Evolutionary conservation across 2,888 invertebrate species (phyloP), one percentile per base, ranked within the genome.

Genomic region (Aphodius sticticus): DNA sequence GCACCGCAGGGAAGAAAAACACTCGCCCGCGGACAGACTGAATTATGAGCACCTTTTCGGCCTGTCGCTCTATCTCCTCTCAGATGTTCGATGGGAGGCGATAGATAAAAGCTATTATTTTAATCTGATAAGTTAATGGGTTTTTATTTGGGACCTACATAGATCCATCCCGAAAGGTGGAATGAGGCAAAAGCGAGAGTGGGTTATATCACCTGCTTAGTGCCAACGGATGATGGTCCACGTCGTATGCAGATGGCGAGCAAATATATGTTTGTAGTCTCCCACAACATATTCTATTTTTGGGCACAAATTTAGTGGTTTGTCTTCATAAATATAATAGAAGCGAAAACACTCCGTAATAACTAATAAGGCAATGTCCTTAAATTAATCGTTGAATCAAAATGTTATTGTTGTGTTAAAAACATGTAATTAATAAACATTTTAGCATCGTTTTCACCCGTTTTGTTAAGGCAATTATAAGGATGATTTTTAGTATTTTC

Each of bases 61-160:
- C 53, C 53, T 53, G 9, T 53, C 53, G 26, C 3, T 26, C 26
- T 26, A 26, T 53, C 53, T 9, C 53, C 53, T 53, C 53, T 53
- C 53, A 53, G 9, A 53, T 53, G 53, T 53, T 53, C 53, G 53
- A 53, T 53, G 53, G 53, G 7, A 9, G 12, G 53, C 38, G 76
- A 70, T 77, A 77, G 79, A 80, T 80, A 80, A 78, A 80, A 76
- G 75, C 76, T 76, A 80, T 80, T 80, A 80, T 78, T 37, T 71
- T 75, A 37, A 78, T 80, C 78, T 76, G 76, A 80, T 80, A 80
- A 80, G 78, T 77, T 80, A 80, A 80, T 78, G 76, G 78, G 78
- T 78, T 80, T 80, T 80, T 53, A 53, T 53, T 53, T 53, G 53
- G 53, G 53, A 53, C 53, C 53, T 53, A 53, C 53, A 53, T 53